phyloP scores from a whole-genome alignment of 1,140 invertebrate species.

The Fopius arisanus region DNA sequence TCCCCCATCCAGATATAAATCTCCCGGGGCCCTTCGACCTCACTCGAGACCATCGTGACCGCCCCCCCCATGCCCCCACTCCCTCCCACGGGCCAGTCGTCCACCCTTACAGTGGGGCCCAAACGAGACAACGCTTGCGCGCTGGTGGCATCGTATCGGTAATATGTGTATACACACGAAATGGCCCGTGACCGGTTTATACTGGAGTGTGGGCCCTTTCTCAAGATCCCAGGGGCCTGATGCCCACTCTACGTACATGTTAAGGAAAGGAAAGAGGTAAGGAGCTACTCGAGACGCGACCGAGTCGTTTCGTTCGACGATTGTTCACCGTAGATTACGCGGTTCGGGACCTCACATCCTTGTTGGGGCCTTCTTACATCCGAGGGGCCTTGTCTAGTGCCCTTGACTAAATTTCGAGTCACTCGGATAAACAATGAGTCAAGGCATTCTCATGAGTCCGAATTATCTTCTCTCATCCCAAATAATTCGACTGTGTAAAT shows the following conservation, averaged over 20 bases:
- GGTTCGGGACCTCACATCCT: background rate
- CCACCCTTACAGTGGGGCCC: background rate
- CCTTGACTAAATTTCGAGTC: slow-evolving; percentile 16
- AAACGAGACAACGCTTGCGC: slow-evolving; percentile 13
- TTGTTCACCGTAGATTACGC: slow-evolving; percentile 23
- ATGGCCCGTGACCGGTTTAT: slow-evolving; percentile 29
- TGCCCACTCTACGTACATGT: background rate
- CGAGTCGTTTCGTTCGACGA: slow-evolving; percentile 22
- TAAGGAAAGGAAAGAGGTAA: background rate
- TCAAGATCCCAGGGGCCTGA: slow-evolving; percentile 14
- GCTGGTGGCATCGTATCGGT: slow-evolving; percentile 32
- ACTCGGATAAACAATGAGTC: slow-evolving; percentile 29
- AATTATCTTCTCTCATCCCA: no score
- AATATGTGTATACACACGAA: slow-evolving; percentile 32
- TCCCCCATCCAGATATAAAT: slow-evolving; percentile 3
- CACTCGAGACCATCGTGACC: slow-evolving; percentile 3
- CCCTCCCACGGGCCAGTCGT: no score
- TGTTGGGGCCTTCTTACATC: background rate
- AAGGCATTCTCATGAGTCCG: background rate
- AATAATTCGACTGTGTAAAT: no score
- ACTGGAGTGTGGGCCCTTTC: slow-evolving; percentile 9
- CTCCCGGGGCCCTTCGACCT: slow-evolving; percentile 4
- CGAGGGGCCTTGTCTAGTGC: slow-evolving; percentile 11
- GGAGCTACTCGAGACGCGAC: background rate
- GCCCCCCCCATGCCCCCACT: background rate